phyloP scores from a whole-genome alignment of 2,888 invertebrate species.

The Agapetus fuscipes region DNA sequence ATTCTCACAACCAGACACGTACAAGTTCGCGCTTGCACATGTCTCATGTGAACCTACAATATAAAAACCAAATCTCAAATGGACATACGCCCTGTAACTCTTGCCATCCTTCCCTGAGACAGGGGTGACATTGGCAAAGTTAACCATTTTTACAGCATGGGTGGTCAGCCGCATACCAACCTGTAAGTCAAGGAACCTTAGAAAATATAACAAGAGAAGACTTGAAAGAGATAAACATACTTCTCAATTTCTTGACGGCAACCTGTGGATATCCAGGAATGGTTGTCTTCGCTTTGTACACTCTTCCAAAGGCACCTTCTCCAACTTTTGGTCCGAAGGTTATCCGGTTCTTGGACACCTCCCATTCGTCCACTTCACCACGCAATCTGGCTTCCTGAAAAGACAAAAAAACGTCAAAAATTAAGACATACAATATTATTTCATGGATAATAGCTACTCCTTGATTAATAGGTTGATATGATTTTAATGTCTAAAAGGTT shows the following conservation, averaged over 20 bases:
- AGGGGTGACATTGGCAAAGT: no score
- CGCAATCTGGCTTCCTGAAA: conserved; percentile 10
- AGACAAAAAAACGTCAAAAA: not conserved
- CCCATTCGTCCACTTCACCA: conserved; percentile 35
- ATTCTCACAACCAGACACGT: no score
- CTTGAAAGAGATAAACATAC: conserved; percentile 33
- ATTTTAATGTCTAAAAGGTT: no score
- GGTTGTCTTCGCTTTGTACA: conserved; percentile 55
- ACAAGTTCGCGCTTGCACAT: no score
- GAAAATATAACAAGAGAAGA: not conserved
- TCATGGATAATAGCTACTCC: not conserved
- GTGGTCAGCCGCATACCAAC: no score
- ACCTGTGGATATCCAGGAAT: conserved; percentile 47
- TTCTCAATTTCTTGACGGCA: conserved; percentile 66
- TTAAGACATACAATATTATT: not conserved
- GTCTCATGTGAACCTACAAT: no score
- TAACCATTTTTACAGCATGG: no score
- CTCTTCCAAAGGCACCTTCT: conserved; percentile 67
- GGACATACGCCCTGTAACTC: no score
- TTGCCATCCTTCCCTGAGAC: no score
- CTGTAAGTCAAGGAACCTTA: no score
- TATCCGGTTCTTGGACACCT: conserved; percentile 40
- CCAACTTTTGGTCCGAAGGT: conserved; percentile 51
- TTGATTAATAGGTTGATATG: not conserved
- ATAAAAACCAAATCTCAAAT: no score